Conservation (phyloP, 2,113 vertebrate species). For the Microcebus murinus region DNA sequence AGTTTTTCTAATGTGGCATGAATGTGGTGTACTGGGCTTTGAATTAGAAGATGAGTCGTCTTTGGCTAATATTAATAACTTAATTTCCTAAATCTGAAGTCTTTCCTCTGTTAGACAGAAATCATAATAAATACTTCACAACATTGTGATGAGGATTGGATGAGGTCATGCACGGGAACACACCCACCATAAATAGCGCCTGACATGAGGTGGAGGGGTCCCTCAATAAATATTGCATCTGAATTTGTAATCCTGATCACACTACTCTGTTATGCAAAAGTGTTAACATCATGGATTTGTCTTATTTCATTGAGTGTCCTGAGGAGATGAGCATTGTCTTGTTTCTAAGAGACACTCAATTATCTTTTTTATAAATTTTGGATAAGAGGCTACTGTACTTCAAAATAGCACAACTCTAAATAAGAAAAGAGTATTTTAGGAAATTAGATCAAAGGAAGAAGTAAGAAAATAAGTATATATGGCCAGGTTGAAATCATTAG, state of each 20-base stretch:
- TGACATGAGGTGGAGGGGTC: neutral
- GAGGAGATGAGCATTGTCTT: neutral
- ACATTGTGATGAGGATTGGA: neutral
- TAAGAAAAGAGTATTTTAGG: neutral
- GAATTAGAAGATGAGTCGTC: neutral
- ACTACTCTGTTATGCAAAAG: neutral
- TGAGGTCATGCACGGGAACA: neutral
- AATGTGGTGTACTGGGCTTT: neutral
- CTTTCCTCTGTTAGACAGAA: neutral
- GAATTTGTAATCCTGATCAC: neutral
- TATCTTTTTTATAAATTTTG: constrained; percentile 11
- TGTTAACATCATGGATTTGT: neutral
- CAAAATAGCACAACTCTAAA: neutral
- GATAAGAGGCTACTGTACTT: neutral
- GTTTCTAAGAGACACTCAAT: neutral
- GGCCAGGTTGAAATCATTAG: neutral
- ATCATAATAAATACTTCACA: neutral
- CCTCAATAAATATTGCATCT: neutral
- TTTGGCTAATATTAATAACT: neutral
- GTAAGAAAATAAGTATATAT: constrained; percentile 9
- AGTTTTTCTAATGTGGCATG: neutral
- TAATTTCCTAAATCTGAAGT: neutral
- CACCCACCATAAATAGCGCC: neutral
- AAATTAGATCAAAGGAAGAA: constrained; percentile 10
- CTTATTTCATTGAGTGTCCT: neutral